phyloP scores from a whole-genome alignment of 2,113 vertebrate species.

The Nyctibius bracteatus region DNA sequence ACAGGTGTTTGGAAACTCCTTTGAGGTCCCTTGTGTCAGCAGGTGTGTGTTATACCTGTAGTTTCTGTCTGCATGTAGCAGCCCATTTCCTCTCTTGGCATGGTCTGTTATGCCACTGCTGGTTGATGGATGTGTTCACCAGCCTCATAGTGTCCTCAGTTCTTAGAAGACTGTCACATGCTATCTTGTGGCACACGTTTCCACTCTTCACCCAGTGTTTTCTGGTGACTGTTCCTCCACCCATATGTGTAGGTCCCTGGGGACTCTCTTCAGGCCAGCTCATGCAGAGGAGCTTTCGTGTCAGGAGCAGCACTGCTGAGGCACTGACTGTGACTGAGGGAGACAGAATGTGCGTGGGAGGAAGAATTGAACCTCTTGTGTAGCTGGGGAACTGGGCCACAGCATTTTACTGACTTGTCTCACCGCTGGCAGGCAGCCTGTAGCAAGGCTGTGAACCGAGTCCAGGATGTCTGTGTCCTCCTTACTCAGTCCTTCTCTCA shows the following conservation, averaged over 20 bases:
- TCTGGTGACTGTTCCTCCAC: neutral
- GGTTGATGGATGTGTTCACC: neutral
- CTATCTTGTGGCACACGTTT: fast-evolving
- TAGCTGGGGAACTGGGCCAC: neutral
- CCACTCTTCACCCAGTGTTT: neutral
- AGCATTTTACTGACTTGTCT: neutral
- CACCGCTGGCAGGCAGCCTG: neutral
- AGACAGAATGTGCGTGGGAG: neutral
- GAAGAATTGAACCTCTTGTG: neutral
- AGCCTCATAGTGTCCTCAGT: neutral
- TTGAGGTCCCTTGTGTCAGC: neutral
- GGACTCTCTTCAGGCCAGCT: neutral
- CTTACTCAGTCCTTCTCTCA: neutral
- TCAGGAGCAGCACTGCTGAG: neutral
- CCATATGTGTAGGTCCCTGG: too few relatives aligned
- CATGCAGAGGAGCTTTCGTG: neutral
- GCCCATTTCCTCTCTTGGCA: neutral
- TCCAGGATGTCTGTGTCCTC: neutral
- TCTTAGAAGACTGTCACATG: neutral
- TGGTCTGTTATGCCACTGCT: fast-evolving
- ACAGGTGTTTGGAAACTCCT: too few relatives aligned
- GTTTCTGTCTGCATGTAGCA: neutral
- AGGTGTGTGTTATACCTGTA: neutral
- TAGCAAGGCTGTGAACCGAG: neutral
- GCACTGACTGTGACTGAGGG: neutral